Base-by-base conservation (phyloP, 2,888 invertebrate species). In the Acronicta leporina region DNA sequence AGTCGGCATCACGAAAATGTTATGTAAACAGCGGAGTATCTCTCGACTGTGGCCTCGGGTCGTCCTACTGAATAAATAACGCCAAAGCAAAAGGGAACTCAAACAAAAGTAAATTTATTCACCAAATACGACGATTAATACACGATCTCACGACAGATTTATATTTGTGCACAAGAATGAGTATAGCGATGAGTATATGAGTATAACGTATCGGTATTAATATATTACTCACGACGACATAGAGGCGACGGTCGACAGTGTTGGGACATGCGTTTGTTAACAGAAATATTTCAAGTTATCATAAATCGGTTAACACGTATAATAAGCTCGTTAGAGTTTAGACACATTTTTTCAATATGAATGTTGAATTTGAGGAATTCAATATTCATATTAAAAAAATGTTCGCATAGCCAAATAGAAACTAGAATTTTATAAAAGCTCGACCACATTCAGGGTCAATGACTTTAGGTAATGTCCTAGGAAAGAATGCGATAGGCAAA, bases 71-170 rank as follows among this genome's bases (percentile, higher is more conserved):
- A 92, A 92, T 92, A 94, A 93, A 93, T 90, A 93, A 89, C 85
- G 85, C 82, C 78, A 84, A 84, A 87, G 89, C 87, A 84, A 90
- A 90, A 88, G 89, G 88, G 90, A 92, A 92, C 89, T 91, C 92
- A 93, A 93, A 93, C 92, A 92, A 92, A 92, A 92, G 91, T 88
- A 92, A 92, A 93, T 94, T 92, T 92, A 93, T 93, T 93, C 92
- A 88, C 88, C 92, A 93, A 93, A 93, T 91, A 92, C 90, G 85
- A 85, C 92, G 92, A 93, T 92, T 93, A 93, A 92, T 92, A 92
- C 88, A 87, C 90, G 89, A 92, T 92, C 88, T 89, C 86, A 76
- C 83, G 89, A 90, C 89, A 89, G 91, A 92, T 91, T 91, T 89
- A 88, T 91, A 87, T 84, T 72, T 73, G 67, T 83, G 79, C 78